Evolutionary conservation across 2,888 invertebrate genomes (phyloP).

Genomic region (Dione vanillae): DNA sequence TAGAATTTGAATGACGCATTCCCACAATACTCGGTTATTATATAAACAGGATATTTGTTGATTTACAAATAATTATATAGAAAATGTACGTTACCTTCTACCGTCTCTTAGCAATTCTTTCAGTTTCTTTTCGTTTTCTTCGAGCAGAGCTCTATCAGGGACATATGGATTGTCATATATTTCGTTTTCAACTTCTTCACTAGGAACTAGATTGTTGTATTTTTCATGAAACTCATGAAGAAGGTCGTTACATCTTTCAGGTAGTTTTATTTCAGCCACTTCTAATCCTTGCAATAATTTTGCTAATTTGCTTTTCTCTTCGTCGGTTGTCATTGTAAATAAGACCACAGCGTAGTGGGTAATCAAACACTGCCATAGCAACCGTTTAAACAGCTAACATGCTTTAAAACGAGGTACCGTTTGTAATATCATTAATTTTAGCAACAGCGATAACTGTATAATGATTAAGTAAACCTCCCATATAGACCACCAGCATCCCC

Average conservation of each 20-base stretch:
- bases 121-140: conserved; percentile 68
- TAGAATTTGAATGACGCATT: too few relatives aligned
- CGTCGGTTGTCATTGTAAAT: conserved; percentile 69
- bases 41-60: too few relatives aligned
- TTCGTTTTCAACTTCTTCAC: conserved; percentile 53
- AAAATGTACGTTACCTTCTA: conserved; percentile 57
- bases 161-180: conserved; percentile 67
- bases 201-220: conserved; percentile 59
- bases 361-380: conserved; percentile 47
- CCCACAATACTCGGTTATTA: too few relatives aligned
- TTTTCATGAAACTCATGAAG: conserved; percentile 66
- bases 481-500: conserved; percentile 56
- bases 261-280: conserved; percentile 66
- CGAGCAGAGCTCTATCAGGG: conserved; percentile 61
- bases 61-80: not conserved
- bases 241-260: conserved; percentile 66
- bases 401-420: conserved; percentile 51
- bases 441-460: conserved; percentile 51
- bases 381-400: conserved; percentile 30
- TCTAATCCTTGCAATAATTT: conserved; percentile 72
- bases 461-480: conserved; percentile 54
- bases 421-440: conserved; percentile 55
- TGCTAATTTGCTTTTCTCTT: conserved; percentile 69
- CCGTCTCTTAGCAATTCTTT: conserved; percentile 57
- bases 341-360: not conserved